Evolutionary conservation across 2,113 vertebrate genomes (phyloP), one percentile per base, ranked within the genome.

Genomic region (Lophochroa leadbeateri): DNA sequence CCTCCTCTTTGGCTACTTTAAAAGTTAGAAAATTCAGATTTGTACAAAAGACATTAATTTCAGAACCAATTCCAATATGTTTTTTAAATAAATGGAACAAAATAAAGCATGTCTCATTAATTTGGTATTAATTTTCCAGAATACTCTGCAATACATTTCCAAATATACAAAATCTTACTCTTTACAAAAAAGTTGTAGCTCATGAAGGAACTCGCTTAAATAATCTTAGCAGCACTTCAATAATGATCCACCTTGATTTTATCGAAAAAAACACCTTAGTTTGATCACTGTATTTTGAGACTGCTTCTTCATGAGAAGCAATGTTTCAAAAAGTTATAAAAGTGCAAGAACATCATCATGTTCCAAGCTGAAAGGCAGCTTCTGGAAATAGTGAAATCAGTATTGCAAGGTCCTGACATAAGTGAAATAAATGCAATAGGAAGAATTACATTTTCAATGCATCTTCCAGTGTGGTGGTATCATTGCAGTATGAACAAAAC

Each of bases 121-220:
- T 94, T 96, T 94, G 84, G 89, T 93, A 93, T 88, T 53, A 94
- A 70, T 94, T 95, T 96, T 93, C 53, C 88, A 96, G 88, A 95
- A 94, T 90, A 94, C 9, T 94, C 88, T 93, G 90, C 82, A 81
- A 83, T 93, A 94, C 64, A 76, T 86, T 92, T 94, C 96, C 89
- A 96, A 95, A 86, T 95, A 93, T 94, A 96, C 80, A 96, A 93
- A 95, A 95, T 88, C 88, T 82, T 95, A 90, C 21, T 93, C 88
- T 92, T 96, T 95, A 92, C 83, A 96, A 96, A 92, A 92, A 86
- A 83, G 65, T 68, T 79, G 81, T 70, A 95, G 58, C 64, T 91
- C 44, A 14, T 91, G 89, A 86, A 92, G 94, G 39, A 96, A 96
- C 52, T 94, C 88, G 74, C 58, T 82, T 94, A 71, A 90, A 86